These are phyloP conservation scores for Semnornis frantzii DNA, from an alignment of 2,113 vertebrate genomes.

Conservation along the genomic window DNA sequence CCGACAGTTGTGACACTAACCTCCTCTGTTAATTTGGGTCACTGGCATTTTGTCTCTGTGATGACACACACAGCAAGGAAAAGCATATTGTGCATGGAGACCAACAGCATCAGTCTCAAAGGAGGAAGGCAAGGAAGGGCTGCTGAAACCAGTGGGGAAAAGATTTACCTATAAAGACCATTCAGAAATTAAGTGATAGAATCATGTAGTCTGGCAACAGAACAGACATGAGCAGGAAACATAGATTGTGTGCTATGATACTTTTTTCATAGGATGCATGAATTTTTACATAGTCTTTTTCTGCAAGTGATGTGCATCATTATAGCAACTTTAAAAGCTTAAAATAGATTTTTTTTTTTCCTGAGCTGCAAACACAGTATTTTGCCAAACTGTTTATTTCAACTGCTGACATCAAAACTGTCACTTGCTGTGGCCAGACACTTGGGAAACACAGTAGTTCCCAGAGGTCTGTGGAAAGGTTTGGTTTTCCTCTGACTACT, in stretches of 20 bases:
- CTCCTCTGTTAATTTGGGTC: background rate
- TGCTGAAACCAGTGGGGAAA: background rate
- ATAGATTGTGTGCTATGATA: background rate
- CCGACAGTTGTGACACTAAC: background rate
- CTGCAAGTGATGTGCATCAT: background rate
- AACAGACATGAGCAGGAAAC: background rate
- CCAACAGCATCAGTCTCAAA: background rate
- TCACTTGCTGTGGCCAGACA: background rate
- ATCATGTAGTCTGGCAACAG: background rate
- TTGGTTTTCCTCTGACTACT: slow-evolving; percentile 31
- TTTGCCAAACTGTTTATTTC: background rate
- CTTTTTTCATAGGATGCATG: background rate
- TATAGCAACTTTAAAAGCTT: background rate
- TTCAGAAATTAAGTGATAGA: background rate
- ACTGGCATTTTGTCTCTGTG: background rate
- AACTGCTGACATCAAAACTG: background rate
- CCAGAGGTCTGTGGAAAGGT: background rate
- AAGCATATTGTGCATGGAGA: background rate
- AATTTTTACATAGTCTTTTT: background rate
- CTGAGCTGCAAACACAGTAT: background rate
- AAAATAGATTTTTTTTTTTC: background rate
- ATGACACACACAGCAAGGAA: background rate
- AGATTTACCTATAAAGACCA: background rate
- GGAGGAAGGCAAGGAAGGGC: background rate
- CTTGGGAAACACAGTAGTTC: background rate